Evolutionary conservation across 2,888 invertebrate species (phyloP).

Genomic region (Lithophane socia): DNA sequence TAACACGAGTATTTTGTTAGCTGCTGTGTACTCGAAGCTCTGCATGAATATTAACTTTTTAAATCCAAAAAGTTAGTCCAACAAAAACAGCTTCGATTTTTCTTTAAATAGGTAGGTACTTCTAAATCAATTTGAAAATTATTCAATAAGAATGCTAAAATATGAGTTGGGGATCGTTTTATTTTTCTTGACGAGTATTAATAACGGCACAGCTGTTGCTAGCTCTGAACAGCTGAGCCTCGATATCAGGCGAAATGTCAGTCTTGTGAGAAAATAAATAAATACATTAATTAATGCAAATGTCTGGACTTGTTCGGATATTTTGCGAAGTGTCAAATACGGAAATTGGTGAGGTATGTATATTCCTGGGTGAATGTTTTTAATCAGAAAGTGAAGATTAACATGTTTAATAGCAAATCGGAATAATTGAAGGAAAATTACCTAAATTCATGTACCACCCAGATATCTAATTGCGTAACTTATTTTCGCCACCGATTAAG

Average conservation of each 20-base stretch:
- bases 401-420: not conserved
- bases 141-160: slow-evolving; percentile 54
- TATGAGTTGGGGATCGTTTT: slow-evolving; percentile 28
- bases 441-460: not conserved
- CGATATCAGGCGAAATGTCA: slow-evolving; percentile 22
- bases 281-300: slow-evolving; percentile 47
- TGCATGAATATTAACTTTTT: not conserved
- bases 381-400: not conserved
- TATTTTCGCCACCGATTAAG: no score
- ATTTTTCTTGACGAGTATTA: slow-evolving; percentile 51
- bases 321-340: not conserved
- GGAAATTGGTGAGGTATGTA: not conserved
- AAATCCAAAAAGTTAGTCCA: not conserved
- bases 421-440: not conserved
- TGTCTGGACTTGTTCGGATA: slow-evolving; percentile 24
- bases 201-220: slow-evolving; percentile 54
- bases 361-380: not conserved
- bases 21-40: not conserved
- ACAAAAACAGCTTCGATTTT: not conserved
- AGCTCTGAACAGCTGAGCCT: slow-evolving; percentile 23
- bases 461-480: no score
- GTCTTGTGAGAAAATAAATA: slow-evolving; percentile 44
- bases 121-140: slow-evolving; percentile 47
- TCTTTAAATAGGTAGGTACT: slow-evolving; percentile 6
- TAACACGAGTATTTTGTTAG: not conserved